Evolutionary conservation across 2,797 vertebrate genomes (phyloP).

Genomic region (Valencia hispanica): DNA sequence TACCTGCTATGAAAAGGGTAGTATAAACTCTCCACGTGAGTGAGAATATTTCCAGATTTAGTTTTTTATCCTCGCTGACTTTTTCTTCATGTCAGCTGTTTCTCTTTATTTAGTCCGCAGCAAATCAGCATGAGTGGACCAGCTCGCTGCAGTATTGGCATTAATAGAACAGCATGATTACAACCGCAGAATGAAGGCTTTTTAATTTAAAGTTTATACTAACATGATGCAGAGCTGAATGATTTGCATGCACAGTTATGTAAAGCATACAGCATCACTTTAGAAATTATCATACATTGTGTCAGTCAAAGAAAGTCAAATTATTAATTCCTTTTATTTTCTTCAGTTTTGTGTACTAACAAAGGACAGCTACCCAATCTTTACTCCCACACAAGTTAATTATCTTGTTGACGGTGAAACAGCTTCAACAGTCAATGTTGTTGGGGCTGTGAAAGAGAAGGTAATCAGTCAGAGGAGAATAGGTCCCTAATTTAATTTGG

Average conservation of each 20-base stretch:
- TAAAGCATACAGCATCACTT: no score
- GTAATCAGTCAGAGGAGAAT: background rate
- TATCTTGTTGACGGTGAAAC: slow-evolving; percentile 24
- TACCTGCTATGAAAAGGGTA: background rate
- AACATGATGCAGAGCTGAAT: background rate
- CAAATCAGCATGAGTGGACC: background rate
- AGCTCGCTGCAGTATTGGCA: background rate
- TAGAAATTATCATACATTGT: background rate
- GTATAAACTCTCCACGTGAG: background rate
- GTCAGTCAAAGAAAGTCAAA: background rate
- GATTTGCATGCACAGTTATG: background rate
- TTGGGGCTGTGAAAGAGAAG: slow-evolving; percentile 1
- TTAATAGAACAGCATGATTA: background rate
- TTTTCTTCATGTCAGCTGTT: background rate
- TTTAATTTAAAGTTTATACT: background rate
- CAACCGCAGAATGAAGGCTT: background rate
- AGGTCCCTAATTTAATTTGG: background rate
- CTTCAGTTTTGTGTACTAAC: background rate
- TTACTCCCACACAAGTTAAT: background rate
- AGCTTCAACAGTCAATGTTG: slow-evolving; percentile 17
- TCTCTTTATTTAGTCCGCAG: background rate
- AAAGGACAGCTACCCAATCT: slow-evolving; percentile 1
- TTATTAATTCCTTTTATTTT: background rate
- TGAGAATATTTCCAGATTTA: background rate
- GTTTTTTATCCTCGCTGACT: background rate